Conservation (phyloP, 2,888 invertebrate genomes). For the Caenorhabditis macrosperma region DNA sequence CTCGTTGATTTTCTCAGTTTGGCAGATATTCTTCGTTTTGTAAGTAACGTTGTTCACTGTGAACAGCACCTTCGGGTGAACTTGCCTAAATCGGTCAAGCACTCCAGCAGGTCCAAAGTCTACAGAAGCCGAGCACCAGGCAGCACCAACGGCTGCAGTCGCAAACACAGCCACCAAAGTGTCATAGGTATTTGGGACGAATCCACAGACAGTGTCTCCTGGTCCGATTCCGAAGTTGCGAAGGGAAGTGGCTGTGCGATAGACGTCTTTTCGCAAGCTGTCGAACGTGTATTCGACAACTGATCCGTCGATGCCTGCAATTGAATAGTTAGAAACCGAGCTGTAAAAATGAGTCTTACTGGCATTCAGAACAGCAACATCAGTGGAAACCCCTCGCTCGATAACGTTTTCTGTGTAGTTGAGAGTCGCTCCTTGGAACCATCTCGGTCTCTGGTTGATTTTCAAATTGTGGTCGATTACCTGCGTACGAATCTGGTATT, state of each 20-base stretch:
- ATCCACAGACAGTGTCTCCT: slow-evolving; percentile 83
- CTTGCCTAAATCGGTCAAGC: slow-evolving; percentile 80
- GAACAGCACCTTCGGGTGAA: slow-evolving; percentile 83
- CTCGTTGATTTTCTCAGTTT: slow-evolving; percentile 82
- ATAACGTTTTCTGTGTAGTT: slow-evolving; percentile 83
- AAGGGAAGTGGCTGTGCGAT: slow-evolving; percentile 67
- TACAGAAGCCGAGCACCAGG: slow-evolving; percentile 83
- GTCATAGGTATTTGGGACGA: slow-evolving; percentile 83
- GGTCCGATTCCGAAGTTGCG: slow-evolving; percentile 61
- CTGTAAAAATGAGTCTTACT: slow-evolving; percentile 13
- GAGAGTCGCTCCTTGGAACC: slow-evolving; percentile 82
- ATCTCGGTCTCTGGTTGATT: slow-evolving; percentile 82
- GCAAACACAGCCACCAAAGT: slow-evolving; percentile 83
- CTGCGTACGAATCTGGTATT: slow-evolving; percentile 69
- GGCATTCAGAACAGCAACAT: slow-evolving; percentile 57
- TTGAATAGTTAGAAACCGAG: no score
- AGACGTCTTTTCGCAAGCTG: slow-evolving; percentile 71
- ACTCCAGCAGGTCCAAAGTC: slow-evolving; percentile 83
- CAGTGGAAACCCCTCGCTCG: slow-evolving; percentile 42
- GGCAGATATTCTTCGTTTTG: slow-evolving; percentile 83
- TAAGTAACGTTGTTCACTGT: slow-evolving; percentile 83
- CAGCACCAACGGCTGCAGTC: slow-evolving; percentile 83
- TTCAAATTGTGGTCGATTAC: slow-evolving; percentile 81
- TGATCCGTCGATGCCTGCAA: slow-evolving; percentile 47
- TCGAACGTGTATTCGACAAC: slow-evolving; percentile 62